Conservation (phyloP, 2,888 invertebrate genomes). For the Temnothorax unifasciatus region DNA sequence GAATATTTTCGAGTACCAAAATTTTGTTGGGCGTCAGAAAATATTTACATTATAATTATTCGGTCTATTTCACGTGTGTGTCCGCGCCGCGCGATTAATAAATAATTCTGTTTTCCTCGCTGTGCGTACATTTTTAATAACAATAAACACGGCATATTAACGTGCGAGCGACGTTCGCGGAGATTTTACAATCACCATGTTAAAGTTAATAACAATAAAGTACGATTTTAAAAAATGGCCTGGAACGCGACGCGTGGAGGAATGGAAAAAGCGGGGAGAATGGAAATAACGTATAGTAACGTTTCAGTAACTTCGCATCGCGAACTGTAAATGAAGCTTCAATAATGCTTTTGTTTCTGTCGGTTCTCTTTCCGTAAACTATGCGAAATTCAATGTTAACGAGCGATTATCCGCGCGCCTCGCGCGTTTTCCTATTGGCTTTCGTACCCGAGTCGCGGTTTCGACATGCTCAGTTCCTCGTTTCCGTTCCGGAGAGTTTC, state of each 20-base stretch:
- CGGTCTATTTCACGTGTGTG: conserved; percentile 11
- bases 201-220: conserved; percentile 54
- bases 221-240: conserved; percentile 23
- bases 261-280: conserved; percentile 10
- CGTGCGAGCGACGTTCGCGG: background rate
- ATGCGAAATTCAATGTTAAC: conserved; percentile 50
- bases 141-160: conserved; percentile 34
- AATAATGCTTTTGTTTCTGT: conserved; percentile 46
- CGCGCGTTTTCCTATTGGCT: conserved; percentile 32
- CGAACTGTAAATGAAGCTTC: conserved; percentile 48
- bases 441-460: conserved; percentile 25
- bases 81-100: conserved; percentile 37
- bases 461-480: conserved; percentile 28
- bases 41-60: conserved; percentile 31
- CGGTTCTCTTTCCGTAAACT: conserved; percentile 35
- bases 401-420: conserved; percentile 45
- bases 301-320: conserved; percentile 4
- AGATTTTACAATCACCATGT: conserved; percentile 40
- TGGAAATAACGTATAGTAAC: conserved; percentile 29
- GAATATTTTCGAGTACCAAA: background rate
- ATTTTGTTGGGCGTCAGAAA: background rate
- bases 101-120: conserved; percentile 40
- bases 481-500: conserved; percentile 42
- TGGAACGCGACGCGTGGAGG: background rate
- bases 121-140: conserved; percentile 38